phyloP scores from a whole-genome alignment of 2,113 vertebrate genomes.

The Paedocypris sp. region DNA sequence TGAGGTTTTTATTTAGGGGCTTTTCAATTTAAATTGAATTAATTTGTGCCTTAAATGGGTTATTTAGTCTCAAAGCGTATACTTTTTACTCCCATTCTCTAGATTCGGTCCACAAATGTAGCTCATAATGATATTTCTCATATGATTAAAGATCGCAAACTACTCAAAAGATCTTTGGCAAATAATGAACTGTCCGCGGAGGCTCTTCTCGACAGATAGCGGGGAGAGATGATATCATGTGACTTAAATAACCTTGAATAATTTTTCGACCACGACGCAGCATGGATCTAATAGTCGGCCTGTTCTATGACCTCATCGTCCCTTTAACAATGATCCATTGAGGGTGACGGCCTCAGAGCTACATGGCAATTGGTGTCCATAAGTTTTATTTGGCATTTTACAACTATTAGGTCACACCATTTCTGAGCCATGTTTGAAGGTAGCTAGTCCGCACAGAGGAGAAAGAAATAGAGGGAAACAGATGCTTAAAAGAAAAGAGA shows the following conservation, averaged over 20 bases:
- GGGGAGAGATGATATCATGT: conserved; percentile 52
- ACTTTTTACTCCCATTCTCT: too few species aligned
- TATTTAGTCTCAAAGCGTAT: too few species aligned
- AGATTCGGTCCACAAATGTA: too few species aligned
- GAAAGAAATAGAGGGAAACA: conserved; percentile 5
- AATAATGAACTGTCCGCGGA: too few species aligned
- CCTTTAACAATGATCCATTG: conserved; percentile 68
- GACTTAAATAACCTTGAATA: conserved; percentile 47
- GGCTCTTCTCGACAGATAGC: background rate
- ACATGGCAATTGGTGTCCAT: conserved; percentile 54
- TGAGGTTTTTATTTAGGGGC: background rate
- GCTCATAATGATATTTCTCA: too few species aligned
- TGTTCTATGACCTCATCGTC: conserved; percentile 59
- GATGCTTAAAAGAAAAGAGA: background rate
- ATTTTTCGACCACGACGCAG: conserved; percentile 41
- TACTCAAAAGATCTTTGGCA: background rate
- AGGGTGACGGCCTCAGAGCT: conserved; percentile 49
- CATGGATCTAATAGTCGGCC: conserved; percentile 35
- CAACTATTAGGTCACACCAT: conserved; percentile 66
- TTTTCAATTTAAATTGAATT: too few species aligned
- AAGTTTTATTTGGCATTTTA: conserved; percentile 70
- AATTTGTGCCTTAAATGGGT: too few species aligned
- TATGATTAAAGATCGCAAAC: background rate
- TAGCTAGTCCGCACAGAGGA: conserved; percentile 42
- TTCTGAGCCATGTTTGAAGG: conserved; percentile 51